Evolutionary conservation across 2,113 vertebrate genomes (phyloP), one percentile per base, ranked within the genome.

Genomic region (Seriola dumerili): DNA sequence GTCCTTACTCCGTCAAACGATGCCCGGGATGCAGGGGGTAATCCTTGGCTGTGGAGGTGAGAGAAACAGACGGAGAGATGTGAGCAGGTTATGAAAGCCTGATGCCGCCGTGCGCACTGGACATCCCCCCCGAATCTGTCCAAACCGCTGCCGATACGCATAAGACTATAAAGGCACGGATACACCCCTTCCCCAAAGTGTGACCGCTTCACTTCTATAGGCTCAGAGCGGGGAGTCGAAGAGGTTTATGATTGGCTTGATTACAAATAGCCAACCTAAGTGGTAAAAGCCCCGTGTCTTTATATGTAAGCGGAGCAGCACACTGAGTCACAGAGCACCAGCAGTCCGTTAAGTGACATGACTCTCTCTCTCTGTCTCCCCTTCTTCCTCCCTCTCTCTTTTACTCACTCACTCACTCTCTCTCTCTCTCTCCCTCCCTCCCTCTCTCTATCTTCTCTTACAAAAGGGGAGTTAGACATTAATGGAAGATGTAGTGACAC

Each of bases 171-270:
- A 85, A 92, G 71, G 69, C 81, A 86, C 72, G 52, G 85, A 71
- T 78, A 90, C 86, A 91, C 77, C 80, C 81, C 78, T 73, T 52
- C 67, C 84, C 72, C 68, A 79, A 83, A 78, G 1, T 84, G 90
- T 68, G 85, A 73, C 75, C 80, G 76, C 86, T 76, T 71, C 81
- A 69, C 84, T 69, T 85, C 86, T 85, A 55, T 72, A 76, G 84
- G 81, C 77, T 85, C 48, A 8, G 61, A 55, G 46, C 46, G 55
- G 61, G 70, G 62, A 77, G 74, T 81, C 64, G 36, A 58, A 76
- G 65, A 86, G 85, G 68, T 68, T 78, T 84, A 65, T 88, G 89
- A 90, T 91, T 93, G 93, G 92, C 88, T 91, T 90, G 86, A 90
- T 93, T 84, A 90, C 85, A 88, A 88, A 87, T 85, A 85, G 63